phyloP scores from a whole-genome alignment of 1,140 invertebrate species.

The Drosophila eugracilis region DNA sequence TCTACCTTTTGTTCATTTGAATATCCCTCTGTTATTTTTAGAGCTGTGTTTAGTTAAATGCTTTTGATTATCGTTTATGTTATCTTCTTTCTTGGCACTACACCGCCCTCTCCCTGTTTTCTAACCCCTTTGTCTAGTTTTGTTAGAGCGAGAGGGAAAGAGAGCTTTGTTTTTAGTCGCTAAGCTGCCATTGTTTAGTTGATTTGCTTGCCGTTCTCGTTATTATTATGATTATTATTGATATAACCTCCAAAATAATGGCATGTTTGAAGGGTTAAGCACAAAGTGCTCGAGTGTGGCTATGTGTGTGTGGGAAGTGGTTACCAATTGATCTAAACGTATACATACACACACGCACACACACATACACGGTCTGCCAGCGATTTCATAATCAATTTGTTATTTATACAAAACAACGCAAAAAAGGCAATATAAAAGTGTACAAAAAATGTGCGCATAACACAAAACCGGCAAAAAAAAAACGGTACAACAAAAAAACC shows the following conservation, averaged over 20 bases:
- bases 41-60: constrained; percentile 50
- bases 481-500: constrained; percentile 9
- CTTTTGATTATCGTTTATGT: constrained; percentile 58
- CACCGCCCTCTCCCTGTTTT: not conserved
- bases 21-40: constrained; percentile 1
- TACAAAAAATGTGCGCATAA: constrained; percentile 38
- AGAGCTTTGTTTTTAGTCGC: not conserved
- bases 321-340: constrained; percentile 30
- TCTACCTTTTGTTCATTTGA: not conserved
- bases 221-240: constrained; percentile 54
- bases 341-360: constrained; percentile 6
- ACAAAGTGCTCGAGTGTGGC: constrained; percentile 12
- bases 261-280: constrained; percentile 38
- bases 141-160: not conserved
- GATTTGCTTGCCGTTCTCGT: constrained; percentile 18
- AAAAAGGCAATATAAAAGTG: constrained; percentile 12
- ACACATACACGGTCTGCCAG: not conserved
- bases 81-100: constrained; percentile 15
- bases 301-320: not conserved
- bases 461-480: constrained; percentile 51
- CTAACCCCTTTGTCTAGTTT: constrained; percentile 46
- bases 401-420: constrained; percentile 42
- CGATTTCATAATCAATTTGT: constrained; percentile 60
- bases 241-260: constrained; percentile 57
- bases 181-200: constrained; percentile 29